Base-by-base conservation (phyloP, 2,888 invertebrate species). In the Chaetoderma sp. region DNA sequence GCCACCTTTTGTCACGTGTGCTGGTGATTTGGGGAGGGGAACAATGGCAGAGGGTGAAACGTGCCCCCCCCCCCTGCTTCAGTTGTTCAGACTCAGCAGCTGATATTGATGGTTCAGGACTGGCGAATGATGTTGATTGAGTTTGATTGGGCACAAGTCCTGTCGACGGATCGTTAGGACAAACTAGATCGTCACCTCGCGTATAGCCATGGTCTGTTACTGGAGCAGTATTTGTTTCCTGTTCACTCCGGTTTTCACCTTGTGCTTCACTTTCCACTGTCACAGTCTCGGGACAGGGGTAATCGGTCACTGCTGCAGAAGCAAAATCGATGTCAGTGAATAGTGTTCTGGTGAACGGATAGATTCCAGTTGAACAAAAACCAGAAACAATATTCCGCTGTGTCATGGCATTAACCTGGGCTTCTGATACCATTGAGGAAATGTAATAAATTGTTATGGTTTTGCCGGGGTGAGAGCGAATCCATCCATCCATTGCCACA, bases 401-500 rank as follows among this genome's bases (percentile, higher is more conserved):
- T 8, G 47, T 39, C 50, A 65, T 50, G 5, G 69, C 60, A 28
- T 32, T 58, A 6, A 55, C 5, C 36, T 65, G 65, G 2, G 71
- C 70, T 45, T 60, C 60, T 6, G 50, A 55, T 30, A 74, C 62
- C 16, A 73, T 25, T 13, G 45, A n/a, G 10, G 52, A 30, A 1
- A 70, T 49, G 6, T 65, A 56, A 32, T 63, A 68, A 13, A 55
- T 36, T 5, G 74, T 76, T n/a, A 85, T 65, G 1, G 80, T 76
- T 75, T 80, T 83, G 5, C 82, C 84, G 4, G 78, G 76, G 72
- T 77, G 67, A 23, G 39, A 49, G 50, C 70, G 16, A 61, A 71
- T 66, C 50, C 45, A 71, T 45, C 77, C 71, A 65, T 84, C 74
- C 75, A 78, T 80, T 0, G 77, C 78, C 23, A 69, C 75, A 60